Conservation (phyloP, 2,888 invertebrate species). For the Chloroclysta siterata region DNA sequence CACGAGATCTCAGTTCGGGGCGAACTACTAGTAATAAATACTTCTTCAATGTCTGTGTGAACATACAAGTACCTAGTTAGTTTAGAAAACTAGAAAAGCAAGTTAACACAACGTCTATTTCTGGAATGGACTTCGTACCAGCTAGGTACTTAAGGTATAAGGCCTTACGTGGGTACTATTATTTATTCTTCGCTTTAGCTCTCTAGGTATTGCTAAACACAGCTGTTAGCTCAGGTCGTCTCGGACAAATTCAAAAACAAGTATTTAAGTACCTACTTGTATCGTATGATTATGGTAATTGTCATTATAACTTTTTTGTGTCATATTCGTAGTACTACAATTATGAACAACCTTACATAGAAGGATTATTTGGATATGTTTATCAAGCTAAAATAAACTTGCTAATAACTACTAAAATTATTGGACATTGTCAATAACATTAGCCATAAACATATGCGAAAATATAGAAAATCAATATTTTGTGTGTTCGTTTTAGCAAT, state of each 20-base stretch:
- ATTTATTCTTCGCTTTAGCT: slow-evolving; percentile 13
- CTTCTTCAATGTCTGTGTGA: slow-evolving; percentile 1
- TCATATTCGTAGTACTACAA: neutral
- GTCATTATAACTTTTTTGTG: neutral
- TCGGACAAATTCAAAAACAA: neutral
- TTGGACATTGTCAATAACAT: neutral
- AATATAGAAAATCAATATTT: slow-evolving; percentile 2
- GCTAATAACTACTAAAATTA: neutral
- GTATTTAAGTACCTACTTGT: too few relatives aligned
- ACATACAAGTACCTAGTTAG: slow-evolving; percentile 12
- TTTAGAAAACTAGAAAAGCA: slow-evolving; percentile 42
- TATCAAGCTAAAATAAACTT: slow-evolving; percentile 1
- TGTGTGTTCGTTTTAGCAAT: slow-evolving; percentile 13
- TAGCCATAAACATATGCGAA: neutral
- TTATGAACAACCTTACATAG: too few relatives aligned
- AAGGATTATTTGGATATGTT: neutral
- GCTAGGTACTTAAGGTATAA: slow-evolving; percentile 9
- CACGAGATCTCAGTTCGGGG: too few relatives aligned
- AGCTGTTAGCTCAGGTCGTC: neutral
- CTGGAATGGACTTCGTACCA: slow-evolving; percentile 41
- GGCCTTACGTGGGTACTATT: too few relatives aligned
- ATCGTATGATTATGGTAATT: neutral
- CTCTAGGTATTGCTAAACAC: slow-evolving; percentile 1
- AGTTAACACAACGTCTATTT: slow-evolving; percentile 25
- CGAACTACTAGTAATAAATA: too few relatives aligned